phyloP scores from a whole-genome alignment of 2,113 vertebrate genomes.

The Rhineura floridana region DNA sequence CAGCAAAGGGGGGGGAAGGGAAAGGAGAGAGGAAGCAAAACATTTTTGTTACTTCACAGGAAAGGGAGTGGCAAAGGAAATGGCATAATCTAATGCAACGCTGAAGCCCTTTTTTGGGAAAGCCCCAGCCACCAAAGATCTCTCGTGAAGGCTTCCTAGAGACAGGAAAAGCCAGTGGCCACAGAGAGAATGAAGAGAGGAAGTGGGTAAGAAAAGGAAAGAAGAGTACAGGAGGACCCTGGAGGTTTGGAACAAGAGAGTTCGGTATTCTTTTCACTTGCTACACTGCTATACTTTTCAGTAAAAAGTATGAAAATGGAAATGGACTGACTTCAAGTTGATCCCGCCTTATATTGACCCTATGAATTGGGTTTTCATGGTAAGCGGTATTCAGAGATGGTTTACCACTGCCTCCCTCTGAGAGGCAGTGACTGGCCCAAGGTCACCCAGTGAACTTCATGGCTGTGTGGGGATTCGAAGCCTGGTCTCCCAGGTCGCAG shows the following conservation, averaged over 20 bases:
- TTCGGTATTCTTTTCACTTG: too few relatives aligned
- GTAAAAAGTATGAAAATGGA: not conserved
- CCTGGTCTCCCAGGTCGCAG: too few relatives aligned
- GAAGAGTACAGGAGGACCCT: not conserved
- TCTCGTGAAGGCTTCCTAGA: conserved; percentile 18
- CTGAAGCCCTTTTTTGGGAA: conserved; percentile 75
- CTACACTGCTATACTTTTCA: too few relatives aligned
- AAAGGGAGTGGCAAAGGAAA: conserved; percentile 75
- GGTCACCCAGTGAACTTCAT: too few relatives aligned
- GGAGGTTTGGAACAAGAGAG: not conserved
- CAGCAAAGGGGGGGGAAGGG: conserved; percentile 41
- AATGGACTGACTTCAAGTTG: too few relatives aligned
- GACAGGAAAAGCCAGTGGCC: not conserved
- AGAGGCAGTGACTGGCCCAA: too few relatives aligned
- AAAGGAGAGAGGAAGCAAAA: conserved; percentile 43
- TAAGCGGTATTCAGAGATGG: too few relatives aligned
- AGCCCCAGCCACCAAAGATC: conserved; percentile 44
- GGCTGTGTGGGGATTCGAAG: too few relatives aligned
- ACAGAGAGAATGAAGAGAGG: not conserved
- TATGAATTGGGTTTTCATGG: too few relatives aligned
- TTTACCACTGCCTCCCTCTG: too few relatives aligned
- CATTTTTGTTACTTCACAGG: conserved; percentile 65
- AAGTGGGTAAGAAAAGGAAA: not conserved
- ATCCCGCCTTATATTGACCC: too few relatives aligned
- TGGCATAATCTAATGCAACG: conserved; percentile 65